Base-by-base conservation (phyloP, 2,113 vertebrate genomes). In the Muntiacus reevesi region DNA sequence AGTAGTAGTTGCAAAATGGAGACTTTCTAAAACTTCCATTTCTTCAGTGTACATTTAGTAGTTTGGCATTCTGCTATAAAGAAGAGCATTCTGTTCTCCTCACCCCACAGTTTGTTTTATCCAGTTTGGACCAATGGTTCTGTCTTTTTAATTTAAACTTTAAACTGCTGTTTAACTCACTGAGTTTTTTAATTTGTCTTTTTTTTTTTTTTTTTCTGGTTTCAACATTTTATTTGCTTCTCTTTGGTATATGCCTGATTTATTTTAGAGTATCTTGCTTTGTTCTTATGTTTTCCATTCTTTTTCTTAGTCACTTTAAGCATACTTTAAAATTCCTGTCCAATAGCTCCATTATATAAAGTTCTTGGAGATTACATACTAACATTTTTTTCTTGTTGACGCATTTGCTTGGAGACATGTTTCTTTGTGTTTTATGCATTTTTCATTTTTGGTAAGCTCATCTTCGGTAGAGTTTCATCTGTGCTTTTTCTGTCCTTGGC, bases 311-410 rank as follows among this genome's bases (percentile, higher is more conserved):
- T 90, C 27, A 45, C 57, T 71, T 40, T 94, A 92, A 94, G 45
- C 30, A 28, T 47, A 84, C 50, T 87, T 92, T 76, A 82, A 95
- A 94, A 40, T 71, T 28, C 74, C 55, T 84, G 21, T 90, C 85
- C 7, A 79, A 3, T 59, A 60, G 79, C 85, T 92, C 78, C 71
- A 3, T 92, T 89, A 95, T 40, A 33, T 92, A 27, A 89, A 87
- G 23, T 95, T 97, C 27, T 71, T 92, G 8, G 36, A 74, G 13
- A 30, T 96, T 93, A 93, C 92, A 57, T 96, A 50, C 64, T 55
- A 57, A 79, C 19, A 67, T n/a, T 89, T 91, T 93, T 76, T 16
- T 78, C 64, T 40, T 89, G 27, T 85, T 64, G 64, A 54, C 19
- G 14, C 11, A 47, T 85, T n/a, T 30, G 30, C 28, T 57, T 86